Base-by-base conservation (phyloP, 2,888 invertebrate genomes). In the Uloborus plumipes region DNA sequence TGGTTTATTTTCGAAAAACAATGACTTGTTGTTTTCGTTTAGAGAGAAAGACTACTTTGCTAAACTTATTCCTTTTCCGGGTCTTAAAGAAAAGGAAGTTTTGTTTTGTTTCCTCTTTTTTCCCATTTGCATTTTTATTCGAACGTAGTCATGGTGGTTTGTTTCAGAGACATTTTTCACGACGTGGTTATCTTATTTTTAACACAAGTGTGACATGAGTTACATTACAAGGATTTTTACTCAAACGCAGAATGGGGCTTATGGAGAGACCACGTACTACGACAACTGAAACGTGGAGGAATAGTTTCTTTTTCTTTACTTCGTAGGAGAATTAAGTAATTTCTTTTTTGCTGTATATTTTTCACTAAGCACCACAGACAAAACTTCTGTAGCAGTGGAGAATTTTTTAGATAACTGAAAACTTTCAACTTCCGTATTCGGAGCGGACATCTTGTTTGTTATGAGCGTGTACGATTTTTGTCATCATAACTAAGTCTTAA, bases 1-100 rank as follows among this genome's bases (percentile, higher is more conserved):
- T 39, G 16, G 72, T 66, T 67, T 61, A 70, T 62, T 67, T 77
- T 62, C 49, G 47, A 70, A 64, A 70, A 64, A 49, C 58, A 77
- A 76, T 69, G 69, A 62, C 69, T 70, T 71, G 64, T 70, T 71
- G 71, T 71, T 71, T 72, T 72, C 50, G 31, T 78, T 78, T 72
- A 66, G 61, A 72, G 61, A 72, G 72, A 66, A 78, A 71, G 65
- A 66, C 58, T 26, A 15, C 50, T 69, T 64, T 55, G 55, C 70
- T 77, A 31, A 51, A 58, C 26, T 72, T 55, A 31, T 31, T 72
- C 53, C 53, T 26, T 3, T 66, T 66, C 50, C 18, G 49, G 47
- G 22, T 18, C 51, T 51, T n/a, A 22, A 26, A 55, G 58, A 49
- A 49, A 70, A 65, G 49, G 22, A 47, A 22, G 62, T 11, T 64